A percentile compares a stretch with the other conserved stretches of the same genome.
phyloP scores from a whole-genome alignment of 2,888 invertebrate genomes.

The Cryptocheilus praepositus region DNA sequence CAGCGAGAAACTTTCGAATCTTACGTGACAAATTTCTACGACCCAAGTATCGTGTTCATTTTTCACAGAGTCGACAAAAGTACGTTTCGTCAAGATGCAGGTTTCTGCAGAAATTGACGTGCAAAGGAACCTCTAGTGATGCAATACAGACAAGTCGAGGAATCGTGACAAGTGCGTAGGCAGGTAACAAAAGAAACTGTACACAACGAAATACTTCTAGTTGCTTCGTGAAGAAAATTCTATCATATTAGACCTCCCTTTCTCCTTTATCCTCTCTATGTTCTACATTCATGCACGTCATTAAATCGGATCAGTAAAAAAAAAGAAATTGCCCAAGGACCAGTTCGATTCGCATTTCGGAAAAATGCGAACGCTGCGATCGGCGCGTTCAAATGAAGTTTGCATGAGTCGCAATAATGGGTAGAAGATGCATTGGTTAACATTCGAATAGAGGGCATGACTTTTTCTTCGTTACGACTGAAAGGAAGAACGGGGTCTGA shows the following conservation, averaged over 20 bases:
- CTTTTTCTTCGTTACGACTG: too few species aligned
- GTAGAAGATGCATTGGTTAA: too few species aligned
- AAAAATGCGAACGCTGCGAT: neutral
- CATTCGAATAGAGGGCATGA: too few species aligned
- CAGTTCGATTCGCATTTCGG: neutral
- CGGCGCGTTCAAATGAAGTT: neutral
- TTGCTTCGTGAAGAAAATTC: constrained; percentile 33
- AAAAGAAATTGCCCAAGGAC: constrained; percentile 25
- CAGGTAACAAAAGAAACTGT: neutral
- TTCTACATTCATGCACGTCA: constrained; percentile 13
- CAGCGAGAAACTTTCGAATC: constrained; percentile 19
- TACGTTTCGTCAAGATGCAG: neutral
- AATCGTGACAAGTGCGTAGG: neutral
- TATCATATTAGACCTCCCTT: constrained; percentile 18
- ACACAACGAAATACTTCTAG: constrained; percentile 2
- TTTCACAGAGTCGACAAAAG: neutral
- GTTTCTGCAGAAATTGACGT: neutral
- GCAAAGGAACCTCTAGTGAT: neutral
- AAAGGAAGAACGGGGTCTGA: too few species aligned
- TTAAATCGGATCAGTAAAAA: constrained; percentile 14
- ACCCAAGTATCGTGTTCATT: too few species aligned
- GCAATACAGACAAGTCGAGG: neutral
- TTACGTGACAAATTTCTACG: neutral
- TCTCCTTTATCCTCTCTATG: constrained; percentile 20
- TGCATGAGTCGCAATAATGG: too few species aligned